phyloP scores from a whole-genome alignment of 2,888 invertebrate genomes.

The Oasisia sp. region DNA sequence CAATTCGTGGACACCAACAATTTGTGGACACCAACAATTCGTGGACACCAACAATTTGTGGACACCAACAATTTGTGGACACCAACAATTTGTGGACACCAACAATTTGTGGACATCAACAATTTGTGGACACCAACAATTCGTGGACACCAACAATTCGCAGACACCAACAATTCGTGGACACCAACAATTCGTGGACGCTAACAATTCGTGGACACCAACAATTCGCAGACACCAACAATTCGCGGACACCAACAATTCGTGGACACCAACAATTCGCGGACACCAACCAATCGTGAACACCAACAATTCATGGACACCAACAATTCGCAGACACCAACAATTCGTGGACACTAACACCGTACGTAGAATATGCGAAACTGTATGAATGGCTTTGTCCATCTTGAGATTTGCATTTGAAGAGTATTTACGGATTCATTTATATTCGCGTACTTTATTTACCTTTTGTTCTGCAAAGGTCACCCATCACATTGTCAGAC shows the following conservation, averaged over 20 bases:
- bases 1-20: too few relatives aligned
- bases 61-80: too few relatives aligned
- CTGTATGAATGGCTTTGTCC: not conserved
- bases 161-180: too few relatives aligned
- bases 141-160: too few relatives aligned
- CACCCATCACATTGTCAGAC: not conserved
- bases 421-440: too few relatives aligned
- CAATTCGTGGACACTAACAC: not conserved
- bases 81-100: not conserved
- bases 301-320: not conserved
- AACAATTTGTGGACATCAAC: too few relatives aligned
- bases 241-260: too few relatives aligned
- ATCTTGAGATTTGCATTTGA: not conserved
- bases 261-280: too few relatives aligned
- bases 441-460: not conserved
- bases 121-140: not conserved
- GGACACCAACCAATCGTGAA: too few relatives aligned
- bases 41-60: too few relatives aligned
- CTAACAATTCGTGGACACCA: too few relatives aligned
- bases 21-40: not conserved
- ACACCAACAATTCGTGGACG: not conserved
- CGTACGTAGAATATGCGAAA: not conserved
- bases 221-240: not conserved
- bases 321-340: too few relatives aligned
- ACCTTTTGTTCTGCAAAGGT: not conserved